Base-by-base conservation (phyloP, 2,113 vertebrate genomes). In the Chrysemys picta region DNA sequence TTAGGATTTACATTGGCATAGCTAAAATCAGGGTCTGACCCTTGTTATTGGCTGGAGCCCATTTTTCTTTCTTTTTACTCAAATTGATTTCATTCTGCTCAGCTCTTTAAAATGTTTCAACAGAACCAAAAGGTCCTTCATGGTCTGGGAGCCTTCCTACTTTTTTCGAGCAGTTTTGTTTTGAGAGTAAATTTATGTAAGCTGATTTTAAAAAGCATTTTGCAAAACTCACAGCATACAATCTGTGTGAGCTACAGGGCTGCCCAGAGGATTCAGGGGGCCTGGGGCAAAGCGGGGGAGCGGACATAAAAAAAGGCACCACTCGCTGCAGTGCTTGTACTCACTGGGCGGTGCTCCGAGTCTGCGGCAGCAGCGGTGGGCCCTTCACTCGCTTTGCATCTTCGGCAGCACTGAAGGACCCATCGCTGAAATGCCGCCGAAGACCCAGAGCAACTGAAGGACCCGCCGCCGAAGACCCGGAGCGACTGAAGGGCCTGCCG, bases 111-210 rank as follows among this genome's bases (percentile, higher is more conserved):
- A 6, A 6, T 89, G 6, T 85, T 80, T 89, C 25, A 38, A 56
- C 56, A 75, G 88, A 91, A 62, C 9, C 35, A 76, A 50, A 80
- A 35, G 45, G 79, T 94, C 11, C 49, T 78, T 82, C 11, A 19
- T 97, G 82, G 6, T 90, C 87, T 88, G 87, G 59, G 89, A 94
- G 10, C 69, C 45, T 84, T 85, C 75, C 35, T 38, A 94, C 2
- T 69, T 42, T 92, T 90, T 53, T 65, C 4, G 78, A 89, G 42
- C 8, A 78, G 35, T 88, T 94, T 94, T 86, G 35, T 93, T 96
- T 91, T 88, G 85, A 94, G 94, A 96, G 90, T 80, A 84, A 93
- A 94, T 54, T 78, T 1, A 22, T 25, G 38, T 14, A 47, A 93
- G 19, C 22, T 89, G 53, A 92, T 95, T 85, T 78, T 76, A n/a